These are phyloP conservation scores for Epizoanthus rinbou DNA, from an alignment of 92 coral and sea anemone genomes.

Conservation along the genomic window DNA sequence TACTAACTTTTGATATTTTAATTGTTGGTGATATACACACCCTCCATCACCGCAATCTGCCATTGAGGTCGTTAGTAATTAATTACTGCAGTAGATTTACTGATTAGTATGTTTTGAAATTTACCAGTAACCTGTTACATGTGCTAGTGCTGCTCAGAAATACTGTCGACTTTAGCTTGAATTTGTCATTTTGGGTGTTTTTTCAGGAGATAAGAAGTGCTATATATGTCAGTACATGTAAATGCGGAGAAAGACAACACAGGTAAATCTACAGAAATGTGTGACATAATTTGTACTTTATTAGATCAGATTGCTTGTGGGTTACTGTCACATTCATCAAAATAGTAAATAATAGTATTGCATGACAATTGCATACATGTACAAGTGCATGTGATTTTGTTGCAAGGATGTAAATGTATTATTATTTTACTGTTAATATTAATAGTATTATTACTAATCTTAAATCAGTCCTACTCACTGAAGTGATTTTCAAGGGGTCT, in stretches of 20 bases:
- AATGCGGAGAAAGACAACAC: slow-evolving; percentile 21
- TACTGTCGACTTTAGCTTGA: slow-evolving; percentile 25
- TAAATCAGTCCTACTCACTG: slow-evolving; percentile 9
- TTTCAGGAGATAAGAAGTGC: slow-evolving; percentile 27
- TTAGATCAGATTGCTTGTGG: slow-evolving; percentile 23
- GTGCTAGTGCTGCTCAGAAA: slow-evolving; percentile 27
- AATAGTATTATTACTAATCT: slow-evolving; percentile 3
- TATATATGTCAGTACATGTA: slow-evolving; percentile 18
- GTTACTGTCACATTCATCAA: slow-evolving; percentile 23
- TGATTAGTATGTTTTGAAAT: slow-evolving; percentile 21
- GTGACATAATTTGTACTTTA: slow-evolving; percentile 7
- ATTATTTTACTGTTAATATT: slow-evolving; percentile 11
- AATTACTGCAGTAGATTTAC: slow-evolving; percentile 14
- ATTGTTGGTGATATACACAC: too few relatives aligned
- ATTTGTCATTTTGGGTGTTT: slow-evolving; percentile 26
- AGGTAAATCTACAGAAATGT: slow-evolving; percentile 19
- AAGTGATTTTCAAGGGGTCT: slow-evolving; percentile 19
- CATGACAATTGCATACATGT: slow-evolving; percentile 20
- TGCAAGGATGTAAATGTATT: slow-evolving; percentile 18
- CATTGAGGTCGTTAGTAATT: slow-evolving; percentile 15
- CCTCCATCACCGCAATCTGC: slow-evolving; percentile 19
- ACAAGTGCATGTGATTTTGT: slow-evolving; percentile 19
- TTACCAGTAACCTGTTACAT: slow-evolving; percentile 23
- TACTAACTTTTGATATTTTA: too few relatives aligned
- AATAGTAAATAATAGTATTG: slow-evolving; percentile 20